phyloP scores from a whole-genome alignment of 2,113 vertebrate species.

The Larimichthys crocea region DNA sequence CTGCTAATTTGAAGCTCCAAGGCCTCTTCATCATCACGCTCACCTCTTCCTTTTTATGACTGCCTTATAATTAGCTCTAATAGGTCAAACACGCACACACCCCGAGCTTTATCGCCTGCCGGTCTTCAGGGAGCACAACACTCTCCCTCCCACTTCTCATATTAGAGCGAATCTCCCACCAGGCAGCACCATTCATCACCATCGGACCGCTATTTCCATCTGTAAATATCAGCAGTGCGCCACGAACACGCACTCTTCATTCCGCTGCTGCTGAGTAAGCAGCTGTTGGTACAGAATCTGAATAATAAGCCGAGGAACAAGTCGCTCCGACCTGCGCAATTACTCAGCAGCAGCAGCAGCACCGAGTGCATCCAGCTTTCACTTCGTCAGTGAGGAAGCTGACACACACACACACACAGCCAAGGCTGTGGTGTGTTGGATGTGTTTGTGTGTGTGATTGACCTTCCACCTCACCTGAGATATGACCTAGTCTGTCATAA shows the following conservation, averaged over 20 bases:
- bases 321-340: constrained; percentile 34
- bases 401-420: not conserved
- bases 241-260: constrained; percentile 40
- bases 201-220: constrained; percentile 39
- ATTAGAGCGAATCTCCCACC: constrained; percentile 21
- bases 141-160: constrained; percentile 15
- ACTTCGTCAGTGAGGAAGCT: not conserved
- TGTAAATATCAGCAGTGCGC: constrained; percentile 60
- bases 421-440: not conserved
- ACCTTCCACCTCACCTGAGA: constrained; percentile 1
- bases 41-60: constrained; percentile 2
- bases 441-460: not conserved
- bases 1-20: not conserved
- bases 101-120: constrained; percentile 8
- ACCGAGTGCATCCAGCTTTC: not conserved
- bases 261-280: constrained; percentile 65
- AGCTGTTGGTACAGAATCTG: constrained; percentile 56
- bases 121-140: constrained; percentile 2
- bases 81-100: constrained; percentile 28
- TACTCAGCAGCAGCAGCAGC: constrained; percentile 36
- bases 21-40: not conserved
- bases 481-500: not conserved
- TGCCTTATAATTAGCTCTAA: constrained; percentile 29
- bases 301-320: constrained; percentile 59
- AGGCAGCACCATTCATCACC: constrained; percentile 49